These are phyloP conservation scores for Diabrotica virgifera DNA, from an alignment of 1,140 invertebrate species.

Conservation along the genomic window DNA sequence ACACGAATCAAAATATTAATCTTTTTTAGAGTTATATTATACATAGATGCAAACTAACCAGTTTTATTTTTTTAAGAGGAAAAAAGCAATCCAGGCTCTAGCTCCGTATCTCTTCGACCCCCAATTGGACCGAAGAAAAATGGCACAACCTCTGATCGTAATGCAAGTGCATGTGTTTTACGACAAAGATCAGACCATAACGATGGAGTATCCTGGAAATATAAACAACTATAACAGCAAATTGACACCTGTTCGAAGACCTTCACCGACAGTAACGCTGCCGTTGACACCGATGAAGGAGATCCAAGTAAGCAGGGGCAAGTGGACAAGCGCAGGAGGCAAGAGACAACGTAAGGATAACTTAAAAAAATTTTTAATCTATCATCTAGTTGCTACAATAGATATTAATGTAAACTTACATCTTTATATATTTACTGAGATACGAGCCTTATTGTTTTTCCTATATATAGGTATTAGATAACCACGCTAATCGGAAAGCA, in stretches of 20 bases:
- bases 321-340: neutral
- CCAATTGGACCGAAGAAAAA: neutral
- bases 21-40: no score
- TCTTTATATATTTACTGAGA: no score
- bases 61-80: slow-evolving; percentile 3
- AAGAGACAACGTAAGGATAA: no score
- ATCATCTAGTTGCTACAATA: no score
- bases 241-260: neutral
- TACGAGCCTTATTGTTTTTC: no score
- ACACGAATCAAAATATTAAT: no score
- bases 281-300: neutral
- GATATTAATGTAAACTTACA: no score
- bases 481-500: no score
- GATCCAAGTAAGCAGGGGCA: neutral
- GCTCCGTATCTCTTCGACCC: neutral
- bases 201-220: neutral
- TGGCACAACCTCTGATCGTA: neutral
- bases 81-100: neutral
- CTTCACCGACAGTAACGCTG: neutral
- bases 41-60: no score
- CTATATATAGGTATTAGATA: no score
- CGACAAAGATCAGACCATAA: neutral
- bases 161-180: neutral
- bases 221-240: neutral
- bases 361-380: no score